These are phyloP conservation scores for Megaceryle torquata DNA, from an alignment of 2,113 vertebrate genomes.

Conservation along the genomic window DNA sequence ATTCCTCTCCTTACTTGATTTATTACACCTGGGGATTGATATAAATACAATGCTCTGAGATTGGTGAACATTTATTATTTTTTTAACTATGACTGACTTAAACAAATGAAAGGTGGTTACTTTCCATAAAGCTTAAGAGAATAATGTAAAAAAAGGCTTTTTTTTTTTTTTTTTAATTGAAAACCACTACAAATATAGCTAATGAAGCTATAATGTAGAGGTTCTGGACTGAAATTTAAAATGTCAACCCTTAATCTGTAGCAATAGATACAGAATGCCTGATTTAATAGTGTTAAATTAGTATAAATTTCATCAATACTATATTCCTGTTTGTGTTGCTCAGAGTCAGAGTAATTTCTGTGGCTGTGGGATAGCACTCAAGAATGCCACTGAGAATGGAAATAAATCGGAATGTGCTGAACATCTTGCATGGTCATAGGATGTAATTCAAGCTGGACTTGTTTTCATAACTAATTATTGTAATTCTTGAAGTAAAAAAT, in stretches of 20 bases:
- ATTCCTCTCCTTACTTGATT: too few species aligned
- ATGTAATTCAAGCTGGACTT: background rate
- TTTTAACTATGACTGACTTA: background rate
- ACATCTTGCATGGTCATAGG: background rate
- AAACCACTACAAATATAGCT: background rate
- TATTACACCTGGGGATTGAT: too few species aligned
- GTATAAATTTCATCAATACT: background rate
- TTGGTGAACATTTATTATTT: background rate
- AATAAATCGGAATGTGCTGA: background rate
- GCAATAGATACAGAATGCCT: background rate
- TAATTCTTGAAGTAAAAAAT: background rate
- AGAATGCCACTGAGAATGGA: background rate
- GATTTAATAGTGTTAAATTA: background rate
- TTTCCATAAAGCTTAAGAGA: background rate
- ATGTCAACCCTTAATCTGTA: background rate
- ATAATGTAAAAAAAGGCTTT: background rate
- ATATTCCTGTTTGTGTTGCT: background rate
- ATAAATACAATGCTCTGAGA: background rate
- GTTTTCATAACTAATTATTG: background rate
- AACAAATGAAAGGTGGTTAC: background rate
- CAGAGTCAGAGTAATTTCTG: background rate
- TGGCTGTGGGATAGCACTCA: background rate
- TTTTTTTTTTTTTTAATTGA: background rate
- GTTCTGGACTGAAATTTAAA: background rate
- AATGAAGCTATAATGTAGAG: background rate